Evolutionary conservation across 2,113 vertebrate species (phyloP).

Genomic region (Glaucidium brasilianum): DNA sequence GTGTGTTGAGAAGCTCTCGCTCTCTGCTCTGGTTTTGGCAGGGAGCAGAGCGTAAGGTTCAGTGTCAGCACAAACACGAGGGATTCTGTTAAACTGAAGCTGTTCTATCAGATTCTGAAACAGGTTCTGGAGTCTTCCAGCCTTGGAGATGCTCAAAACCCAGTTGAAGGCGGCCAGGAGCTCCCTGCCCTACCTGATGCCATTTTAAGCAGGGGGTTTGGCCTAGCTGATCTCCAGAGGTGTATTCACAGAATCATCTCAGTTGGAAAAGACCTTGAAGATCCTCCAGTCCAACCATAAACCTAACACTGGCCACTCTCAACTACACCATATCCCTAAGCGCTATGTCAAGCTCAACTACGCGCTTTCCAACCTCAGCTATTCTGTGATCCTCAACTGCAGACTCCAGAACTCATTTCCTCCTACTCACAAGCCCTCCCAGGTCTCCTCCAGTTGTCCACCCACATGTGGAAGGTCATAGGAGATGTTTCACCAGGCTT

Average conservation of each 20-base stretch:
- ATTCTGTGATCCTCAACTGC: neutral
- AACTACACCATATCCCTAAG: too few species aligned
- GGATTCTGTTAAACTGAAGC: neutral
- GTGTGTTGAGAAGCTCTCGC: neutral
- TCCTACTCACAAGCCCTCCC: neutral
- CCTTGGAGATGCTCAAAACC: neutral
- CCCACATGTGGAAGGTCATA: neutral
- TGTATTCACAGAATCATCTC: too few species aligned
- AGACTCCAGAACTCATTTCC: neutral
- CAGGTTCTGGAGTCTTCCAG: neutral
- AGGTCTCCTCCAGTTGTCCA: neutral
- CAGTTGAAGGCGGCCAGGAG: fast-evolving
- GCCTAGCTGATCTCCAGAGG: neutral
- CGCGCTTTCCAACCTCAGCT: neutral
- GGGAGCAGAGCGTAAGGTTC: neutral
- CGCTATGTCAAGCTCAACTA: too few species aligned
- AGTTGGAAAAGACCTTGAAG: too few species aligned
- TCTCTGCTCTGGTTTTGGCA: neutral
- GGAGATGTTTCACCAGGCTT: neutral
- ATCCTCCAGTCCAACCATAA: too few species aligned
- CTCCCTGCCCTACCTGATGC: neutral
- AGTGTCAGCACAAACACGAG: neutral
- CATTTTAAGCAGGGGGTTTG: neutral
- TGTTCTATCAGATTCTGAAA: neutral
- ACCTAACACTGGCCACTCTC: too few species aligned